These are phyloP conservation scores for Tipula confusa DNA, from an alignment of 2,888 invertebrate species.

Conservation along the genomic window DNA sequence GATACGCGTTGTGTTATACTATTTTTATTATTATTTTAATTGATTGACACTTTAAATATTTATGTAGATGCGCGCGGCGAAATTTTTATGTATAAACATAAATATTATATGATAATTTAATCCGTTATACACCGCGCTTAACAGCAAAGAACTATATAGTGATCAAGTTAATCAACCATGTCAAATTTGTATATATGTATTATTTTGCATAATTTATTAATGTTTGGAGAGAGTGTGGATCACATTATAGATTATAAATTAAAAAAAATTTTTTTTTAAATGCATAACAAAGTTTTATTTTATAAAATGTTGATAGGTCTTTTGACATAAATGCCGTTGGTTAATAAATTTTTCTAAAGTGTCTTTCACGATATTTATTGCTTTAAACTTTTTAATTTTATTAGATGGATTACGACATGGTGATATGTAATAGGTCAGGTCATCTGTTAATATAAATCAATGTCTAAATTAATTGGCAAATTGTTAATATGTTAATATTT, in stretches of 20 bases:
- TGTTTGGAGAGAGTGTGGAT: background rate
- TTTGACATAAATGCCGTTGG: background rate
- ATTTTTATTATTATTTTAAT: background rate
- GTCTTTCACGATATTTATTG: background rate
- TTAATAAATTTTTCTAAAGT: background rate
- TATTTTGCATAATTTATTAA: conserved; percentile 6
- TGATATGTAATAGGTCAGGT: too few species aligned
- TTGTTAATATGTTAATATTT: too few species aligned
- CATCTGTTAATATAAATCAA: too few species aligned
- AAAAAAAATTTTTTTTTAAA: background rate
- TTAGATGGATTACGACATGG: too few species aligned
- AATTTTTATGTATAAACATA: background rate
- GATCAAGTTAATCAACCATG: conserved; percentile 12
- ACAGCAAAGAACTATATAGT: background rate
- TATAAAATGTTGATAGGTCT: background rate
- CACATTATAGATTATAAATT: background rate
- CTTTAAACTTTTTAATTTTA: background rate
- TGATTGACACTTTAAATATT: background rate
- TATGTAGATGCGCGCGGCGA: background rate
- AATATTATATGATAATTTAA: too few species aligned
- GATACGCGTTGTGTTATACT: background rate
- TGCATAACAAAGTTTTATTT: background rate
- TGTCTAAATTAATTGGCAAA: too few species aligned
- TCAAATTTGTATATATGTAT: background rate
- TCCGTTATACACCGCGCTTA: background rate